These are phyloP conservation scores for Patella ulyssiponensis DNA, from an alignment of 2,888 invertebrate species.

Conservation along the genomic window DNA sequence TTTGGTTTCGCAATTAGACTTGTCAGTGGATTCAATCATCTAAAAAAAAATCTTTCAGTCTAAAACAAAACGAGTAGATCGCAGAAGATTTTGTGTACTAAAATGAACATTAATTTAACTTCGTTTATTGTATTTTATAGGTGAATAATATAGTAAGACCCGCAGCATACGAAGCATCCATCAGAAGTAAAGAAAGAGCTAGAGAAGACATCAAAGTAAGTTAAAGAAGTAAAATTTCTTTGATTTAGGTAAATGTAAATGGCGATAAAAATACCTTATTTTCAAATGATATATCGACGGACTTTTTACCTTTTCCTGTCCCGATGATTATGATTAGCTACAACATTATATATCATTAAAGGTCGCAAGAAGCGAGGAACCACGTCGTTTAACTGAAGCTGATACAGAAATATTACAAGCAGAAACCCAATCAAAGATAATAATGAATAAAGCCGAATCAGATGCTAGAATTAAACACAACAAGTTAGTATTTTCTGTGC, in stretches of 20 bases:
- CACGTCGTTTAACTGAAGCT: conserved; percentile 63
- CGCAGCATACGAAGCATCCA: conserved; percentile 62
- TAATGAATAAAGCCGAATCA: conserved; percentile 61
- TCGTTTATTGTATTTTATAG: conserved; percentile 37
- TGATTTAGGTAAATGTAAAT: too few relatives aligned
- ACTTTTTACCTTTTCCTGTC: too few relatives aligned
- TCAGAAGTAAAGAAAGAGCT: conserved; percentile 66
- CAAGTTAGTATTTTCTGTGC: conserved; percentile 44
- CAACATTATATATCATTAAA: conserved; percentile 20
- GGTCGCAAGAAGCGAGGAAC: conserved; percentile 65
- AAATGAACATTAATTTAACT: too few relatives aligned
- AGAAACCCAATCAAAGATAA: conserved; percentile 63
- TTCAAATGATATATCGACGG: too few relatives aligned
- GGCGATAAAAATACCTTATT: too few relatives aligned
- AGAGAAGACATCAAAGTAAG: conserved; percentile 66
- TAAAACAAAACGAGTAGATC: too few relatives aligned
- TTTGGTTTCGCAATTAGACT: too few relatives aligned
- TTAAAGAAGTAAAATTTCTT: background rate
- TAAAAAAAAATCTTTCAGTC: too few relatives aligned
- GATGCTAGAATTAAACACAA: conserved; percentile 61
- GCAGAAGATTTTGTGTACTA: too few relatives aligned
- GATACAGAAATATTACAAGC: conserved; percentile 62
- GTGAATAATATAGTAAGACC: conserved; percentile 67
- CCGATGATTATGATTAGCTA: too few relatives aligned
- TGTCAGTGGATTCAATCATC: too few relatives aligned